These are phyloP conservation scores for Saimiri boliviensis DNA, from an alignment of 2,113 vertebrate genomes.

Conservation along the genomic window DNA sequence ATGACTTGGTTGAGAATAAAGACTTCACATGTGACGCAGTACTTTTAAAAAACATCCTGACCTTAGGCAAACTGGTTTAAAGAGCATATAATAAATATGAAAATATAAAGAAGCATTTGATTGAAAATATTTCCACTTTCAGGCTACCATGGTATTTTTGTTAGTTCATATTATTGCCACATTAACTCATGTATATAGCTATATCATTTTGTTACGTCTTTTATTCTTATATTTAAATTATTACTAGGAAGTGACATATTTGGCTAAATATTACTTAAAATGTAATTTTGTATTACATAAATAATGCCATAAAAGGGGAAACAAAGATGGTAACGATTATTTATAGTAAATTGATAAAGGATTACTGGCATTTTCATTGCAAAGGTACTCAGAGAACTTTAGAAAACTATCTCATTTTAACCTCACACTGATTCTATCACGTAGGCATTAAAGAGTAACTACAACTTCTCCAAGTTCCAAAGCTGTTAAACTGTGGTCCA, in stretches of 20 bases:
- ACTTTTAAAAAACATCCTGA: not conserved
- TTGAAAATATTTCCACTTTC: not conserved
- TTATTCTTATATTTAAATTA: constrained; percentile 40
- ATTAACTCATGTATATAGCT: not conserved
- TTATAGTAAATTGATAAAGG: not conserved
- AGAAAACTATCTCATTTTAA: constrained; percentile 45
- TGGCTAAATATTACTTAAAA: constrained; percentile 25
- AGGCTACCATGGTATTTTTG: not conserved
- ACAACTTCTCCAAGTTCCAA: not conserved
- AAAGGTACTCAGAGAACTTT: not conserved
- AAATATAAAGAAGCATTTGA: not conserved
- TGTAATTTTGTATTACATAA: not conserved
- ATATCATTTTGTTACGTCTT: not conserved
- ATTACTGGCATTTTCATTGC: not conserved
- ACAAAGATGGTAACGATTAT: not conserved
- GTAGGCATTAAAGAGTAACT: not conserved
- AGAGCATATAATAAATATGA: not conserved
- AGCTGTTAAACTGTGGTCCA: not conserved
- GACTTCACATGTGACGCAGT: not conserved
- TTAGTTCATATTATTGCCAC: constrained; percentile 19
- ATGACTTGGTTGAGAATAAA: not conserved
- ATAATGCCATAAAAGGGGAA: not conserved
- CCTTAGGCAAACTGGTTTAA: not conserved
- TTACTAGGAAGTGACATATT: not conserved
- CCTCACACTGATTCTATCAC: not conserved